phyloP scores from a whole-genome alignment of 2,113 vertebrate genomes.

The Ageneiosus marmoratus region DNA sequence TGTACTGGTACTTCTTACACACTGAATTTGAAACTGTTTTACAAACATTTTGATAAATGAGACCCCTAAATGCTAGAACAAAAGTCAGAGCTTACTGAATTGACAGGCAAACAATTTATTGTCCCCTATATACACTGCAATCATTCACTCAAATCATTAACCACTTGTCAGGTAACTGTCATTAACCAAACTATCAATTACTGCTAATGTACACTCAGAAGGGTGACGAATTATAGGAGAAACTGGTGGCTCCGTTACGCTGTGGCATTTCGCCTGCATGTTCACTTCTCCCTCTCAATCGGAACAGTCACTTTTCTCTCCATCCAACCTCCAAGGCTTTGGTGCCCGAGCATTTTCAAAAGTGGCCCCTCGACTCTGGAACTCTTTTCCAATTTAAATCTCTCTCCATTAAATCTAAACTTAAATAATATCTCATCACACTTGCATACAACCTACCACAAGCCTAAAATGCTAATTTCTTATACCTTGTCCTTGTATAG shows the following conservation, averaged over 20 bases:
- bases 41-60: neutral
- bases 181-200: constrained; percentile 9
- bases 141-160: constrained; percentile 8
- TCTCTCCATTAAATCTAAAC: too few relatives aligned
- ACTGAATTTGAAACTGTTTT: neutral
- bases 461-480: too few relatives aligned
- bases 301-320: neutral
- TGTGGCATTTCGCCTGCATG: neutral
- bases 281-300: neutral
- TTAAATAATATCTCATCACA: too few relatives aligned
- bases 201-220: neutral
- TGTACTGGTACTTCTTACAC: neutral
- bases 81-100: constrained; percentile 4
- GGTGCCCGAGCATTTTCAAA: too few relatives aligned
- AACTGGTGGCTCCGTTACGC: neutral
- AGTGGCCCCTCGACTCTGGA: too few relatives aligned
- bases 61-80: neutral
- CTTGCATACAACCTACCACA: too few relatives aligned
- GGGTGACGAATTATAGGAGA: neutral
- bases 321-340: too few relatives aligned
- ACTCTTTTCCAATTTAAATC: too few relatives aligned
- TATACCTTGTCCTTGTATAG: too few relatives aligned
- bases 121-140: neutral
- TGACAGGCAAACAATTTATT: neutral
- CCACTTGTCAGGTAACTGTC: constrained; percentile 11